Conservation (phyloP, 2,888 invertebrate genomes). For the Drosophila melanocephala region DNA sequence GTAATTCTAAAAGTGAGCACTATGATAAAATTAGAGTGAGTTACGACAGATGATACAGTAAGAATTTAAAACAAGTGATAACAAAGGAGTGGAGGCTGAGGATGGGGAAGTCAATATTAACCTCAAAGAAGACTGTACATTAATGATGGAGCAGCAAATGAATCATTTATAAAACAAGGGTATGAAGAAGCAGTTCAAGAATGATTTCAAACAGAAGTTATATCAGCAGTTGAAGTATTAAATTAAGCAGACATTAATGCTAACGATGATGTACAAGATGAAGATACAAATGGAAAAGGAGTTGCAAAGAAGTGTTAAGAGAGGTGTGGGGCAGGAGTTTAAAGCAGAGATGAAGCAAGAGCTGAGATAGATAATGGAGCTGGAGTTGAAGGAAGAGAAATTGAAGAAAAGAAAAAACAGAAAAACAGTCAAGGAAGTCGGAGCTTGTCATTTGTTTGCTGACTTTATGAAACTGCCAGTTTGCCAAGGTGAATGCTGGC, state of each 20-base stretch:
- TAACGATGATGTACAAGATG: background rate
- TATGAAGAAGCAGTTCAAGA: background rate
- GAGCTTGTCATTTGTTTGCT: slow-evolving; percentile 75
- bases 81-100: background rate
- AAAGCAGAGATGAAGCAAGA: background rate
- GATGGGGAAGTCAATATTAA: background rate
- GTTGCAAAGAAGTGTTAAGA: background rate
- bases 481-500: slow-evolving; percentile 18
- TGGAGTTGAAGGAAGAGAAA: background rate
- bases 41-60: background rate
- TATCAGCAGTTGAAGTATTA: background rate
- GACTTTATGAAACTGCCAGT: slow-evolving; percentile 68
- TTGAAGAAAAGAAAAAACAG: background rate
- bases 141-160: background rate
- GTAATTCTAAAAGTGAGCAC: background rate
- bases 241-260: background rate
- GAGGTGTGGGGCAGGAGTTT: background rate
- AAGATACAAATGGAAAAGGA: background rate
- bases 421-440: slow-evolving; percentile 34
- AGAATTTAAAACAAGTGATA: background rate
- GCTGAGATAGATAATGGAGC: background rate
- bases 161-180: background rate
- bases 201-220: background rate
- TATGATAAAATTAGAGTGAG: background rate
- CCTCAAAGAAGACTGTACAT: background rate